A percentile compares a stretch with the other conserved stretches of the same genome.
phyloP scores from a whole-genome alignment of 2,113 vertebrate species.

The Onychostoma macrolepis region DNA sequence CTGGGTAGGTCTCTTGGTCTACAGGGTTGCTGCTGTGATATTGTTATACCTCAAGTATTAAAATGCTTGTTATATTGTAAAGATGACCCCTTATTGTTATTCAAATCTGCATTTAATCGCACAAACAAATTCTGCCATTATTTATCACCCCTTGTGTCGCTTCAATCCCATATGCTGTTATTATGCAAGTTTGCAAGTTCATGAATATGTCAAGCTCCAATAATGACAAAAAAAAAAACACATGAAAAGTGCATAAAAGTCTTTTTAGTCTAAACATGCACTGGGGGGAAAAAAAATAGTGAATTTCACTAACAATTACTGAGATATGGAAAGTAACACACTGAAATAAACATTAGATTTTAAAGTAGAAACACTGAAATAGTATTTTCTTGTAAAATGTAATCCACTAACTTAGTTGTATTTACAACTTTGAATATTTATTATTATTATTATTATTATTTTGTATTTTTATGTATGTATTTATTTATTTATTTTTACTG shows the following conservation, averaged over 20 bases:
- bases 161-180: not conserved
- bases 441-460: too few relatives aligned
- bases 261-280: not conserved
- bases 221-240: not conserved
- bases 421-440: too few relatives aligned
- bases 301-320: too few relatives aligned
- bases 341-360: not conserved
- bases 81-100: not conserved
- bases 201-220: not conserved
- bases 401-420: not conserved
- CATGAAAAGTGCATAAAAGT: not conserved
- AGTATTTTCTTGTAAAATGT: not conserved
- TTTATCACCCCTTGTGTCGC: not conserved
- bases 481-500: too few relatives aligned
- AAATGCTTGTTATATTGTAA: not conserved
- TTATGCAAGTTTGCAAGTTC: not conserved
- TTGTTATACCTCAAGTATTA: not conserved
- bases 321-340: not conserved
- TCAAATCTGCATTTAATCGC: not conserved
- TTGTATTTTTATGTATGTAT: too few relatives aligned
- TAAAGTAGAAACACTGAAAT: not conserved
- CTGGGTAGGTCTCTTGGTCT: slow-evolving; percentile 15
- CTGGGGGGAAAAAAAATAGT: not conserved
- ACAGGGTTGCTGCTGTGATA: not conserved
- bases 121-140: not conserved